These are phyloP conservation scores for Triops longicaudatus DNA, from an alignment of 1,140 invertebrate genomes.

Conservation along the genomic window DNA sequence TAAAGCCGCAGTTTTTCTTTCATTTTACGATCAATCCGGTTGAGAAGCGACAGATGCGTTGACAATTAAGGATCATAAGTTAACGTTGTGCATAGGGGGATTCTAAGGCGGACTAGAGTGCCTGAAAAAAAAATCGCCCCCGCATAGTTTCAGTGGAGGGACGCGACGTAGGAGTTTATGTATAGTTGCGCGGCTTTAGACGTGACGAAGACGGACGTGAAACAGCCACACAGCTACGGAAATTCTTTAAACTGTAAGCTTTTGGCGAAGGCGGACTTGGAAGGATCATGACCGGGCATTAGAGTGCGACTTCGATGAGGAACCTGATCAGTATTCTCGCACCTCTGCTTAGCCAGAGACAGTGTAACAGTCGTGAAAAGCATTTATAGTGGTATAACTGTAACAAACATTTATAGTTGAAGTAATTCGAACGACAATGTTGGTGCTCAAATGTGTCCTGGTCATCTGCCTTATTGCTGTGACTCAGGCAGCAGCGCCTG, in stretches of 20 bases:
- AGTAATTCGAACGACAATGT: not conserved
- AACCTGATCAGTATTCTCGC: slow-evolving; percentile 1
- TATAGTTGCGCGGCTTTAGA: slow-evolving; percentile 11
- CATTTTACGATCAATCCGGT: not conserved
- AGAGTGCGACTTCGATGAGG: not conserved
- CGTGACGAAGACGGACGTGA: slow-evolving; percentile 10
- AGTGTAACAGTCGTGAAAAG: not conserved
- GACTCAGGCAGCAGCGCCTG: not conserved
- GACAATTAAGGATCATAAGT: not conserved
- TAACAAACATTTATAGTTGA: not conserved
- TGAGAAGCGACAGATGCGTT: not conserved
- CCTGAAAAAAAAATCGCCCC: not conserved
- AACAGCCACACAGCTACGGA: not conserved
- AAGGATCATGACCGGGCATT: not conserved
- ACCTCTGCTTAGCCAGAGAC: not conserved
- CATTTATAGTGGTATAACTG: not conserved
- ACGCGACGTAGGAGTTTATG: slow-evolving; percentile 6
- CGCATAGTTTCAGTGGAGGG: not conserved
- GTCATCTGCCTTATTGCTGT: not conserved
- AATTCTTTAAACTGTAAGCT: slow-evolving; percentile 4
- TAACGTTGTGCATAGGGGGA: not conserved
- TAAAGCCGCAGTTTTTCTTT: not conserved
- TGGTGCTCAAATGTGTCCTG: not conserved
- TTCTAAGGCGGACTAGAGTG: not conserved
- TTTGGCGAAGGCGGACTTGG: not conserved